Percentiles rank a stretch among this genome's conserved stretches.
Evolutionary conservation across 2,113 vertebrate species (phyloP).

Genomic region (Trichechus manatus): DNA sequence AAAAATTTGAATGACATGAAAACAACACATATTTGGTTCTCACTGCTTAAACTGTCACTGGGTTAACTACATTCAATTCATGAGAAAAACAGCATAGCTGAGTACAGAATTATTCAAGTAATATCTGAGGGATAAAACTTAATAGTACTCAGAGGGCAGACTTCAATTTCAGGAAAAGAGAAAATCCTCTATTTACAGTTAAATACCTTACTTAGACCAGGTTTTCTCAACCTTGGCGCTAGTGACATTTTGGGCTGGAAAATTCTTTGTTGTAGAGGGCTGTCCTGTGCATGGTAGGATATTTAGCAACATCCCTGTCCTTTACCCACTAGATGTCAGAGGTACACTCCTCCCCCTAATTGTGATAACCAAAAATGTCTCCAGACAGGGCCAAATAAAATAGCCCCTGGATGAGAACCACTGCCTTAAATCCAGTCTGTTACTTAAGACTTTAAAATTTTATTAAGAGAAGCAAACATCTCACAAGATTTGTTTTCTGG

Average conservation of each 20-base stretch:
- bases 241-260: constrained; percentile 5
- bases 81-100: not conserved
- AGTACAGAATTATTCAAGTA: constrained; percentile 20
- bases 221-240: not conserved
- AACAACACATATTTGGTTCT: not conserved
- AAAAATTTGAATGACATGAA: constrained; percentile 40
- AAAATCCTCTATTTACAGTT: not conserved
- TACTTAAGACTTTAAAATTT: constrained; percentile 25
- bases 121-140: not conserved
- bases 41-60: not conserved
- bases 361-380: not conserved
- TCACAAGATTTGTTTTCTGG: not conserved
- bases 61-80: constrained; percentile 16
- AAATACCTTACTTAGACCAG: not conserved
- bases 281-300: not conserved
- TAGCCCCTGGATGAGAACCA: not conserved
- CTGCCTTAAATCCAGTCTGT: not conserved
- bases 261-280: not conserved
- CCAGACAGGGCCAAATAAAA: not conserved
- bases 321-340: not conserved
- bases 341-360: not conserved
- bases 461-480: not conserved
- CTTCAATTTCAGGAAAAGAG: not conserved
- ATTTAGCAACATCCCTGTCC: not conserved
- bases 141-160: not conserved